Evolutionary conservation across 2,888 invertebrate genomes (phyloP).

Genomic region (Mycogona germanica): DNA sequence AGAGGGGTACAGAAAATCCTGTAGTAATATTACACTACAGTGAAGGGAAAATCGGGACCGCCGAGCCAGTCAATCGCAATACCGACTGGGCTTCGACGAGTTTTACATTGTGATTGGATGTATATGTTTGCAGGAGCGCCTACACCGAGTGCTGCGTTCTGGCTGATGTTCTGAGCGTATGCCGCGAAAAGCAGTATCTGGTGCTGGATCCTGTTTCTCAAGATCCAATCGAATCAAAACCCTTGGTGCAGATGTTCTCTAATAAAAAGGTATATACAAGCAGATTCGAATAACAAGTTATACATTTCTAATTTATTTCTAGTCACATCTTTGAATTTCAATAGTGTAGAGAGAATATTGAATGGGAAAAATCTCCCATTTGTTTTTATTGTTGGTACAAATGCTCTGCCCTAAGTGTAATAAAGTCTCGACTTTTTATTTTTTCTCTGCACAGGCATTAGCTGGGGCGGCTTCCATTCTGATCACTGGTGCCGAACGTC

Average conservation of each 20-base stretch:
- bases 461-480: slow-evolving; percentile 74
- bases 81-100: too few relatives aligned
- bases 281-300: neutral
- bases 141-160: slow-evolving; percentile 85
- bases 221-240: slow-evolving; percentile 70
- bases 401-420: too few relatives aligned
- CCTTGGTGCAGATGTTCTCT: slow-evolving; percentile 80
- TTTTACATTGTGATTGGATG: neutral
- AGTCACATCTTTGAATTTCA: slow-evolving; percentile 1
- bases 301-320: neutral
- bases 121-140: slow-evolving; percentile 49
- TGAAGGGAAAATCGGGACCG: neutral
- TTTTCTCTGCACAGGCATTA: slow-evolving; percentile 50
- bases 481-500: slow-evolving; percentile 70
- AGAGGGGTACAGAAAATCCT: too few relatives aligned
- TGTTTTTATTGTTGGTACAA: too few relatives aligned
- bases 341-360: too few relatives aligned
- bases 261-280: slow-evolving; percentile 57
- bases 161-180: slow-evolving; percentile 79
- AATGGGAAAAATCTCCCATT: too few relatives aligned
- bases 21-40: too few relatives aligned
- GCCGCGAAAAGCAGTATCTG: slow-evolving; percentile 88
- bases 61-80: too few relatives aligned
- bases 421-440: too few relatives aligned
- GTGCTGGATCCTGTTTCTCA: slow-evolving; percentile 79